Evolutionary conservation across 1,140 invertebrate genomes (phyloP).

Genomic region (Trichonephila clavipes): DNA sequence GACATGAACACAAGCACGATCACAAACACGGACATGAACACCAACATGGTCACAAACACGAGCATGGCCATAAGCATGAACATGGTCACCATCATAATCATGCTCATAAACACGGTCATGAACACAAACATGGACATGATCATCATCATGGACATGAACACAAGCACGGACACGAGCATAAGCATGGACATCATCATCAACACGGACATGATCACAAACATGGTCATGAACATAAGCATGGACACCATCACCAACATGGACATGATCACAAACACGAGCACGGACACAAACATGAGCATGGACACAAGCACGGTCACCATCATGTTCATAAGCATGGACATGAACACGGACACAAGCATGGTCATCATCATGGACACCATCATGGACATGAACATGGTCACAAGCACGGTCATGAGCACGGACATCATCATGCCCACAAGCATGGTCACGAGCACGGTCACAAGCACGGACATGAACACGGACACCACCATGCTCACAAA

Average conservation of each 20-base stretch:
- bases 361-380: slow-evolving; percentile 41
- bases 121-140: slow-evolving; percentile 54
- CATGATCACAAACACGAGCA: slow-evolving; percentile 70
- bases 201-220: slow-evolving; percentile 64
- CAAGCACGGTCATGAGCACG: slow-evolving; percentile 55
- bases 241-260: slow-evolving; percentile 45
- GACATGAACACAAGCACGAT: slow-evolving; percentile 55
- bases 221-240: slow-evolving; percentile 61
- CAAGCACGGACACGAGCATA: slow-evolving; percentile 55
- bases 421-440: slow-evolving; percentile 48
- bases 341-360: slow-evolving; percentile 66
- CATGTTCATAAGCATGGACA: slow-evolving; percentile 58
- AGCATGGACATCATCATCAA: slow-evolving; percentile 48
- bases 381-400: slow-evolving; percentile 59
- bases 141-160: slow-evolving; percentile 62
- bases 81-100: slow-evolving; percentile 61
- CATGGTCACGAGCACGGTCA: slow-evolving; percentile 49
- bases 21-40: slow-evolving; percentile 53
- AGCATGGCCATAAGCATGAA: slow-evolving; percentile 64
- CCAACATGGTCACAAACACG: slow-evolving; percentile 55
- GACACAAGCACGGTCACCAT: slow-evolving; percentile 57
- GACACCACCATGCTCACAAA: slow-evolving; percentile 45
- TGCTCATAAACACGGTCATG: slow-evolving; percentile 56
- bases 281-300: slow-evolving; percentile 54
- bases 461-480: slow-evolving; percentile 63